phyloP scores from a whole-genome alignment of 2,113 vertebrate genomes.

The Seriola aureovittata region DNA sequence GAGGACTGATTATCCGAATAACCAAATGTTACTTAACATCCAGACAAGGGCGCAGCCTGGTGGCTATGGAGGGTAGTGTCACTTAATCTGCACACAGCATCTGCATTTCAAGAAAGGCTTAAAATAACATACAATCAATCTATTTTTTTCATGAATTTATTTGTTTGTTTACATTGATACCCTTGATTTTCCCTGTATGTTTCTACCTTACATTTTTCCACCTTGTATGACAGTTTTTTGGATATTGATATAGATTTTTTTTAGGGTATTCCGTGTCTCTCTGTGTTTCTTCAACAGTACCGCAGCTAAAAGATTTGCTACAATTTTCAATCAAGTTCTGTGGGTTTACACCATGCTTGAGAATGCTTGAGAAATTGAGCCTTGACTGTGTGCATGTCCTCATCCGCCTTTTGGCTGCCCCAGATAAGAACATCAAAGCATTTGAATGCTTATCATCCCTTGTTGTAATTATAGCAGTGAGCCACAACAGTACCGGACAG shows the following conservation, averaged over 20 bases:
- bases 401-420: constrained; percentile 44
- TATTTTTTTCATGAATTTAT: background rate
- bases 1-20: background rate
- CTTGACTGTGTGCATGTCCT: constrained; percentile 25
- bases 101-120: background rate
- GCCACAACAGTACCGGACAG: constrained; percentile 38
- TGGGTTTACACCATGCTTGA: background rate
- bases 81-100: background rate
- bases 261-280: background rate
- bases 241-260: background rate
- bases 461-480: constrained; percentile 70
- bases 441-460: constrained; percentile 55
- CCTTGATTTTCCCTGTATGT: background rate
- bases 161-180: background rate
- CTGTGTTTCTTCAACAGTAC: background rate
- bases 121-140: background rate
- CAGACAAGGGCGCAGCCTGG: constrained; percentile 53
- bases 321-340: background rate
- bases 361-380: background rate
- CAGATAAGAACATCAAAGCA: constrained; percentile 70
- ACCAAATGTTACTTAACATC: background rate
- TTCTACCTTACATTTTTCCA: background rate
- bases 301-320: background rate
- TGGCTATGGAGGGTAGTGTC: constrained; percentile 25
- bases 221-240: background rate